Base-by-base conservation (phyloP, 1,140 invertebrate genomes). In the Diuraphis noxia region DNA sequence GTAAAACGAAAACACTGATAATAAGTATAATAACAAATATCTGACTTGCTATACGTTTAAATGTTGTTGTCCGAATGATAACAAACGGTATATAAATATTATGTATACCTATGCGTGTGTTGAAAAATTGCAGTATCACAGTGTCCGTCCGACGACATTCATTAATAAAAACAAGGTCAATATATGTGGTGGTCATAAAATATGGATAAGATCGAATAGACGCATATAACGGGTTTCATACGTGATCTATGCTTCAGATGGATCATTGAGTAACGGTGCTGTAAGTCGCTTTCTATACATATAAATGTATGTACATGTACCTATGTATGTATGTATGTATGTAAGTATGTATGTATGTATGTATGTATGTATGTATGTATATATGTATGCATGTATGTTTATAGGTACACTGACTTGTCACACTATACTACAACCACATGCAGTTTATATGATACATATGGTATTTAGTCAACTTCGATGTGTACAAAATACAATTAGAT, bases 221-320 rank as follows among this genome's bases (percentile, higher is more conserved):
- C n/a, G 41, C 19, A 46, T 43, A 52, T 91, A 91, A 91, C 89
- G 89, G 89, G 89, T 91, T 91, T 91, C 77, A 52, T 91, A 91
- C 89, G 89, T 91, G 89, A 91, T 91, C 89, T 91, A 91, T 91
- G 89, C 23, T 49, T 49, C 34, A 46, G 89, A 91, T 81, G 89
- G 72, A 82, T 82, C 72, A 82, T 91, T 82, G 56, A 72, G 77
- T 91, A 91, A 91, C 89, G 89, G 89, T 91, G 77, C 77, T 43
- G 77, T 34, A n/a, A 81, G 89, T 82, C 23, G 43, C 89, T 91
- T 91, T 91, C 89, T 91, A 90, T 77, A 79, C 21, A 43, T 21
- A 63, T 40, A 43, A 30, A 63, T n/a, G 5, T 40, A n/a, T 52
- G 30, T 17, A 34, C 2, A 34, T 34, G 72, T 79, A 36, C 23